These are phyloP conservation scores for Helicoverpa armigera DNA, from an alignment of 1,140 invertebrate genomes.

Conservation along the genomic window DNA sequence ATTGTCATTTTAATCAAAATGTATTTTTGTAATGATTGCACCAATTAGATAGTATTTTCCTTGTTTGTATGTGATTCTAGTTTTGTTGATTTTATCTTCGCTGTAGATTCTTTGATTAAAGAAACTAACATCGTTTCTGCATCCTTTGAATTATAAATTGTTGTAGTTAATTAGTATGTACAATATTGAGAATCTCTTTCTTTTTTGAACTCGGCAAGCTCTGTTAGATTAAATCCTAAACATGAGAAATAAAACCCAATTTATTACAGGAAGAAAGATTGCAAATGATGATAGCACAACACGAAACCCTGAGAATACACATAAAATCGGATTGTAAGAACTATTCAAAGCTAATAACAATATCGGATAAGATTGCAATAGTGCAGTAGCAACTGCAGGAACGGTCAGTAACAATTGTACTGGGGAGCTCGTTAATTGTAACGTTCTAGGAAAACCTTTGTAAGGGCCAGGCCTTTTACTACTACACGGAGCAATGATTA, in stretches of 20 bases:
- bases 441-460: conserved; percentile 3
- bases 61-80: neutral
- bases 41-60: neutral
- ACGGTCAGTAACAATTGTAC: conserved; percentile 9
- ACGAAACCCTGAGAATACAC: neutral
- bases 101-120: neutral
- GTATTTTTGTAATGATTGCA: neutral
- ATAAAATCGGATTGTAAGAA: neutral
- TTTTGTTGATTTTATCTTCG: neutral
- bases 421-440: conserved; percentile 24
- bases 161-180: no score
- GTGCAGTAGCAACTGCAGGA: neutral
- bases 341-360: neutral
- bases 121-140: no score
- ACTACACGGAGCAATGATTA: conserved; percentile 20
- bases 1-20: conserved; percentile 1
- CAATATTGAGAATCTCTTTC: no score
- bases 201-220: no score
- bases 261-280: no score
- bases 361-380: conserved; percentile 1
- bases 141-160: no score
- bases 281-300: no score
- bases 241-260: no score
- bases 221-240: no score
- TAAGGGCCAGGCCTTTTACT: conserved; percentile 8